Percentiles rank a stretch among this genome's conserved stretches.
phyloP scores from a whole-genome alignment of 2,113 vertebrate genomes.

The Pseudonaja textilis region DNA sequence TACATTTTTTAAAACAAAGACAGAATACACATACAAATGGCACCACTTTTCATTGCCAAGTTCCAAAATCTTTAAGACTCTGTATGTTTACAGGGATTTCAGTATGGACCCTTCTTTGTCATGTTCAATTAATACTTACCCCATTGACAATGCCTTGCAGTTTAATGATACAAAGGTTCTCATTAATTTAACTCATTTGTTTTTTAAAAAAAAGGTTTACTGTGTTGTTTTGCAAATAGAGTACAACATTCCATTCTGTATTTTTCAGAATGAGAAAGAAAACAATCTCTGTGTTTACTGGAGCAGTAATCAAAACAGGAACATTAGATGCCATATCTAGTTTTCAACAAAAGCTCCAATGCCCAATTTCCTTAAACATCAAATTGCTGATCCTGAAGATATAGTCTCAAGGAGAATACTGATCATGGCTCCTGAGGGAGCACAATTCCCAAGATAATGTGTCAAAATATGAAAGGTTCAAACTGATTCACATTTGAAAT shows the following conservation, averaged over 20 bases:
- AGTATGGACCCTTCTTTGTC: background rate
- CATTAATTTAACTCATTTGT: slow-evolving; percentile 43
- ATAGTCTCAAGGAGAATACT: slow-evolving; percentile 39
- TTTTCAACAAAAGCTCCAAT: slow-evolving; percentile 50
- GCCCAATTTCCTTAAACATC: slow-evolving; percentile 51
- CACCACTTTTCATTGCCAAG: background rate
- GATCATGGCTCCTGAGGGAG: slow-evolving; percentile 35
- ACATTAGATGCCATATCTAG: slow-evolving; percentile 38
- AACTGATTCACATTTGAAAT: background rate
- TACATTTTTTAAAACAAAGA: background rate
- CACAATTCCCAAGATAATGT: slow-evolving; percentile 2
- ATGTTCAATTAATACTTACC: slow-evolving; percentile 1
- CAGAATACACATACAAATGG: background rate
- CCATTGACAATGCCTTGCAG: slow-evolving; percentile 38
- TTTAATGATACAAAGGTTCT: slow-evolving; percentile 27
- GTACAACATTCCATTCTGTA: slow-evolving; percentile 31
- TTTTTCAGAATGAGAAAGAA: slow-evolving; percentile 23
- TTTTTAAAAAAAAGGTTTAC: slow-evolving; percentile 47
- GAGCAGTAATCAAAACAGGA: slow-evolving; percentile 51
- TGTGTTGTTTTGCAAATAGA: slow-evolving; percentile 55
- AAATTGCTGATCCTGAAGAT: slow-evolving; percentile 44
- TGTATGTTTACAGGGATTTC: background rate
- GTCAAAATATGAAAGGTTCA: slow-evolving; percentile 5
- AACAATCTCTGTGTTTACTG: slow-evolving; percentile 31
- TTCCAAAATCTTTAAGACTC: background rate